Evolutionary conservation across 1,140 invertebrate species (phyloP), one percentile per base, ranked within the genome.

Genomic region (Agrypnia vestita): DNA sequence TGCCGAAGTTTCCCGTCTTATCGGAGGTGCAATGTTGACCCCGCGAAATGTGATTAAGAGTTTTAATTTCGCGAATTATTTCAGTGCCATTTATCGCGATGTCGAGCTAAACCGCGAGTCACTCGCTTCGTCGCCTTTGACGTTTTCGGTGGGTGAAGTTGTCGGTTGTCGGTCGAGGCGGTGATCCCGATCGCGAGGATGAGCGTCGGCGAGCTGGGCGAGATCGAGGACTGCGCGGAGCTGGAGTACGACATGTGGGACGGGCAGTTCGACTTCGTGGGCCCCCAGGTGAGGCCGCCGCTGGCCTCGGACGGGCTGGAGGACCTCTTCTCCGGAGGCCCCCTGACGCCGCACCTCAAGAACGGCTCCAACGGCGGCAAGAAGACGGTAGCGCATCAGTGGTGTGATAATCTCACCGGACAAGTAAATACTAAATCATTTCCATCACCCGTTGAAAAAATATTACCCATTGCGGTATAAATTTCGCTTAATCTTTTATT

Each of bases 201-300:
- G 81, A 74, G 64, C 83, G 87, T 88, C 86, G 85, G 85, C 84
- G 87, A 89, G 78, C 84, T 85, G 3, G 84, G 86, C 76, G 88
- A 89, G 44, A 86, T 88, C 13, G 88, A 89, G 83, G 89, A 92
- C 84, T 91, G 90, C 83, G 88, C 91, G 78, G 93, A 93, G 80
- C 89, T 95, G 85, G 94, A 95, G 86, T 95, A 94, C 87, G 95
- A 96, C 86, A 92, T 96, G 91, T 96, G 95, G 94, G 94, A 95
- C 85, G 95, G 95, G 59, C 95, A 96, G 89, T 96, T 96, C 86
- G 93, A 95, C 87, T 95, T 96, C 86, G 91, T 94, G 81, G 94
- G 94, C n/a, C 88, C 88, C n/a, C 89, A 89, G 83, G 87, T 84
- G 6, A 85, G 86, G 10, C 85, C 73, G 12, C 83, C 84, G 7